Conservation (phyloP, 2,113 vertebrate species). For the Lates calcarifer region DNA sequence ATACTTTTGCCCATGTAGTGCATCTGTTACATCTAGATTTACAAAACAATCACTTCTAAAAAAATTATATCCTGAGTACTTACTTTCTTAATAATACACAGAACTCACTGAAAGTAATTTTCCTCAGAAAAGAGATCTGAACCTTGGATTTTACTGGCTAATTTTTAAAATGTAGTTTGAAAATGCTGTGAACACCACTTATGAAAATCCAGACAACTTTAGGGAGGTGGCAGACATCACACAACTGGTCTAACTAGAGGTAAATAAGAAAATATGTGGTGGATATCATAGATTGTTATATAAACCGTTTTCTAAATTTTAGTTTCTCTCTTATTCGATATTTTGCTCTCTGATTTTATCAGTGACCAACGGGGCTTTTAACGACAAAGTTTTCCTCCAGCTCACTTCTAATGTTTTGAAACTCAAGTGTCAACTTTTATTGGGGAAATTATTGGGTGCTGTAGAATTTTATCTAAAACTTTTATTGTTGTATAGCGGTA, state of each 20-base stretch:
- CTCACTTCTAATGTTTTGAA: neutral
- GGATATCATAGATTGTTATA: neutral
- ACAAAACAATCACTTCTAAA: too few species aligned
- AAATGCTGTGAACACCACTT: neutral
- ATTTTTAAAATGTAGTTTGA: neutral
- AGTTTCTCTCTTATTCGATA: too few species aligned
- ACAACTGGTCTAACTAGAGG: neutral
- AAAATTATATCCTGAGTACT: too few species aligned
- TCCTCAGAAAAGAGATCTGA: too few species aligned
- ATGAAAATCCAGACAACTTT: neutral
- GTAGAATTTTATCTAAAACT: neutral
- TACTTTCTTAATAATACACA: neutral
- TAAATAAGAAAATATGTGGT: neutral
- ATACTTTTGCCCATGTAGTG: neutral
- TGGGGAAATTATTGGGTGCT: neutral
- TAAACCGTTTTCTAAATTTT: too few species aligned
- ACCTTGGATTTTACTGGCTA: neutral
- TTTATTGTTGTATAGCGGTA: conserved; percentile 5
- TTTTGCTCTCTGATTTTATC: neutral
- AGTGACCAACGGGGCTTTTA: neutral
- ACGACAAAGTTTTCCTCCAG: neutral
- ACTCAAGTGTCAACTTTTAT: conserved; percentile 15
- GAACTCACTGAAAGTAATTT: neutral
- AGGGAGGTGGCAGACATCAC: neutral
- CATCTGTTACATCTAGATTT: neutral